Conservation (phyloP, 2,888 invertebrate genomes). For the Thalpophila matura region DNA sequence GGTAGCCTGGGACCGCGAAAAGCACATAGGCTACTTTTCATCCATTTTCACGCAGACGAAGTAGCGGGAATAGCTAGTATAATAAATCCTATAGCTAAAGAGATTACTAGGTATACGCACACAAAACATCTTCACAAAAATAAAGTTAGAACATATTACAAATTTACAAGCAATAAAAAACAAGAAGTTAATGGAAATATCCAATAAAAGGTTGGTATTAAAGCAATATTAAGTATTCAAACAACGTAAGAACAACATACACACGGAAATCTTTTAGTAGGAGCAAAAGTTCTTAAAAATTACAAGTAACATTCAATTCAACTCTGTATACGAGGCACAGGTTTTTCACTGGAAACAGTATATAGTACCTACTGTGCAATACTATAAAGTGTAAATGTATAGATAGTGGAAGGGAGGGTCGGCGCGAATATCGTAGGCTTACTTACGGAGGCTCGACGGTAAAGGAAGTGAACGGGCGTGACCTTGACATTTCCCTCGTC, state of each 20-base stretch:
- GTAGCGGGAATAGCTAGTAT: no score
- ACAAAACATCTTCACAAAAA: constrained; percentile 10
- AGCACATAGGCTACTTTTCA: no score
- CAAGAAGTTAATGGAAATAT: constrained; percentile 27
- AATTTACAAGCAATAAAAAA: constrained; percentile 19
- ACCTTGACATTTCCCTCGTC: constrained; percentile 88
- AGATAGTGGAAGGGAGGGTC: constrained; percentile 44
- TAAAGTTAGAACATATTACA: background rate
- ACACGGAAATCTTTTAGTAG: constrained; percentile 17
- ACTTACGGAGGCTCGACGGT: constrained; percentile 58
- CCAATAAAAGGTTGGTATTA: constrained; percentile 8
- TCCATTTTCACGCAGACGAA: no score
- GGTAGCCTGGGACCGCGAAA: no score
- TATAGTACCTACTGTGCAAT: constrained; percentile 5
- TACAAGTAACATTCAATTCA: constrained; percentile 11
- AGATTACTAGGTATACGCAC: background rate
- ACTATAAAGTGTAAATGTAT: no score
- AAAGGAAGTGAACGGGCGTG: constrained; percentile 87
- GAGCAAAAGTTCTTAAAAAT: constrained; percentile 23
- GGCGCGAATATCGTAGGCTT: constrained; percentile 65
- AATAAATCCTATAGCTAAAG: no score
- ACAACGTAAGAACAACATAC: constrained; percentile 20
- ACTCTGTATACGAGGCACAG: constrained; percentile 2
- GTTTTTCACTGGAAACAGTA: constrained; percentile 23
- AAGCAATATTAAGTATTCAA: constrained; percentile 24